These are phyloP conservation scores for Eupeodes corollae DNA, from an alignment of 1,140 invertebrate genomes.

Conservation along the genomic window DNA sequence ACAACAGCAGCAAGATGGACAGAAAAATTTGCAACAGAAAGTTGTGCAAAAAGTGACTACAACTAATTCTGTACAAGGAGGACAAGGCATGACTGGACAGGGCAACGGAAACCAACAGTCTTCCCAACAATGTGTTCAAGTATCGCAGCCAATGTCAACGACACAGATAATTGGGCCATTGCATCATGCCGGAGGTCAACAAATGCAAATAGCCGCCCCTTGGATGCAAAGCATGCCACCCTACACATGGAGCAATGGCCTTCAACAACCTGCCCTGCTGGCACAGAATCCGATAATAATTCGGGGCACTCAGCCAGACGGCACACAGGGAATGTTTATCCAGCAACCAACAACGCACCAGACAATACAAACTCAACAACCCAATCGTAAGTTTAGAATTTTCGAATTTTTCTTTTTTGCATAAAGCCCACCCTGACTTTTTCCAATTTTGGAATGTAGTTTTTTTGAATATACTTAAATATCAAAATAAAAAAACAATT, in stretches of 20 bases:
- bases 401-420: no score
- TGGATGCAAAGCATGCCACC: constrained; percentile 51
- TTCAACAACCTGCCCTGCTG: constrained; percentile 55
- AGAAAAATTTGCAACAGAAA: constrained; percentile 42
- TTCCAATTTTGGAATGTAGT: no score
- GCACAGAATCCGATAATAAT: constrained; percentile 75
- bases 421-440: no score
- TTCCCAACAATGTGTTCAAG: constrained; percentile 51
- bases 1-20: constrained; percentile 23
- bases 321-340: constrained; percentile 63
- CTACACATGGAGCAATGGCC: constrained; percentile 43
- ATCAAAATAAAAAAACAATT: no score
- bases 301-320: constrained; percentile 63
- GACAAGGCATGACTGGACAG: constrained; percentile 9
- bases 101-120: constrained; percentile 29
- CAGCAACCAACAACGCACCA: constrained; percentile 58
- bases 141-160: constrained; percentile 51
- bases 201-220: constrained; percentile 46
- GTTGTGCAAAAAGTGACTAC: constrained; percentile 44
- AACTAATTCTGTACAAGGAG: constrained; percentile 31
- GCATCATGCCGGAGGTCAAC: constrained; percentile 49
- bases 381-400: constrained; percentile 34
- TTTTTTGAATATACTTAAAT: no score
- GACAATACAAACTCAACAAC: constrained; percentile 27
- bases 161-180: constrained; percentile 53